Percentiles rank a stretch among this genome's conserved stretches.
These are phyloP conservation scores for Pipistrellus pipistrellus DNA, from an alignment of 2,797 vertebrate species.

Conservation along the genomic window DNA sequence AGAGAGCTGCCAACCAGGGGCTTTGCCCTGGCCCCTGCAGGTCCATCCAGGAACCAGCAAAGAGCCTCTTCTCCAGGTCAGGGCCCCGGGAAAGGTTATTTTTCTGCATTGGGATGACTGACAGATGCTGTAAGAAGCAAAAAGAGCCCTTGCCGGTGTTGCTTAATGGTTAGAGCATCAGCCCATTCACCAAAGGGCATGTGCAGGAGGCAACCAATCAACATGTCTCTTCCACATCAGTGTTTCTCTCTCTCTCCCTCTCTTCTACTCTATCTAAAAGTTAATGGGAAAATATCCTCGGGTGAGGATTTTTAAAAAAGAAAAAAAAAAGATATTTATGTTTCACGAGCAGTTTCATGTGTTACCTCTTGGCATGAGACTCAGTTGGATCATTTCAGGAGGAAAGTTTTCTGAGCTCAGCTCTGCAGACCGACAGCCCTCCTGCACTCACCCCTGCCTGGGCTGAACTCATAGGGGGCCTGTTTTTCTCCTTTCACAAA, in stretches of 20 bases:
- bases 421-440: accelerated
- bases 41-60: background rate
- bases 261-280: too few species aligned
- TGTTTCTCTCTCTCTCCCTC: too few species aligned
- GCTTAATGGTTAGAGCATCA: too few species aligned
- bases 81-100: background rate
- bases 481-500: background rate
- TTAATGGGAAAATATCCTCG: too few species aligned
- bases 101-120: background rate
- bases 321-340: background rate
- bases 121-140: background rate
- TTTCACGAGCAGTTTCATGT: background rate
- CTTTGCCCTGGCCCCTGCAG: background rate
- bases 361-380: background rate
- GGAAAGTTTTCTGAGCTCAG: background rate
- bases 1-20: background rate
- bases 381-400: too few species aligned
- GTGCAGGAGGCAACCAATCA: too few species aligned
- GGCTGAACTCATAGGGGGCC: accelerated
- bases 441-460: background rate
- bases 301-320: too few species aligned
- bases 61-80: background rate
- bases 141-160: too few species aligned
- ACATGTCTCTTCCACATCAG: too few species aligned
- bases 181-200: too few species aligned